phyloP scores from a whole-genome alignment of 1,140 invertebrate genomes.

The Nomia melanderi region DNA sequence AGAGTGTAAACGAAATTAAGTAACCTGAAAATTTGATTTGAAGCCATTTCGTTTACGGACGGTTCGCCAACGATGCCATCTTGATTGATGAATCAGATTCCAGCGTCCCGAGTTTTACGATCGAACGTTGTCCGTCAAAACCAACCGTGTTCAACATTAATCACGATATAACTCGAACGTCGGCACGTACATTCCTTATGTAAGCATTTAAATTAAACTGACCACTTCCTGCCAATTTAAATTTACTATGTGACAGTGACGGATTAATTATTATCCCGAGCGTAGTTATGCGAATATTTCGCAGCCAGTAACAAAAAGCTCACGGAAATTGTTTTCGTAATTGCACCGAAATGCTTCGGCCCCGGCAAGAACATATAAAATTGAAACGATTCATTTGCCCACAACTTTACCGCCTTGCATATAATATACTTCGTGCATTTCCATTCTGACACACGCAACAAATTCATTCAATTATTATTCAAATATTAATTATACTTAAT shows the following conservation, averaged over 20 bases:
- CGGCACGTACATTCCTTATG: conserved; percentile 24
- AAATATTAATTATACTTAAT: too few species aligned
- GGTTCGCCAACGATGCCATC: too few species aligned
- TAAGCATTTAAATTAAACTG: conserved; percentile 36
- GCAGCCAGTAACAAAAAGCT: too few species aligned
- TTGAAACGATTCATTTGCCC: not conserved
- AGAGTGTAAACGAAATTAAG: too few species aligned
- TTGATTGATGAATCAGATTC: too few species aligned
- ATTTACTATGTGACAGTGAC: conserved; percentile 37
- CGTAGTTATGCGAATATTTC: too few species aligned
- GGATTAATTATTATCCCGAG: conserved; percentile 43
- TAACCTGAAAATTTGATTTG: too few species aligned
- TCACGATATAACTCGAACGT: conserved; percentile 24
- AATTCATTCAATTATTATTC: not conserved
- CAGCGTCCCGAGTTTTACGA: too few species aligned
- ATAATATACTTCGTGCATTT: not conserved
- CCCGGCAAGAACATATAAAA: not conserved
- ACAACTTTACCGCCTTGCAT: not conserved
- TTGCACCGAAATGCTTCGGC: not conserved
- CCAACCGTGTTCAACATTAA: not conserved
- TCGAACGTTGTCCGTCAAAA: conserved; percentile 16
- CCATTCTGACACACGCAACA: not conserved
- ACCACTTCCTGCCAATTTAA: conserved; percentile 33
- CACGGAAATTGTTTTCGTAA: conserved; percentile 15
- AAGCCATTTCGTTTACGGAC: too few species aligned